phyloP scores from a whole-genome alignment of 53 echinoderm and acorn worm species.

The Holothuria scabra region DNA sequence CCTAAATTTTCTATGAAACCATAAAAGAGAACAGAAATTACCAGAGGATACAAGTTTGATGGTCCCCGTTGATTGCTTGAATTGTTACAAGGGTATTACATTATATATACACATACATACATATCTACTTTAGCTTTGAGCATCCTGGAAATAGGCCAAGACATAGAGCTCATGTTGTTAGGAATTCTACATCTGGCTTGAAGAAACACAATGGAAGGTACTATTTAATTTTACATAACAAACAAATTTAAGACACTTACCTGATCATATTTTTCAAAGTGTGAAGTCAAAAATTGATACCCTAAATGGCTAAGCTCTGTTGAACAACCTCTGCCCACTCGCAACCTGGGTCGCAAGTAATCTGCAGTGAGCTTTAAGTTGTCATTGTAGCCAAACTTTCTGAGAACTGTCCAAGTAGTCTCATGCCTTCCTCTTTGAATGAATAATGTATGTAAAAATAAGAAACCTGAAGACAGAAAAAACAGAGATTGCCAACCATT shows the following conservation, averaged over 20 bases:
- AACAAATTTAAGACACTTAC: slow-evolving; percentile 43
- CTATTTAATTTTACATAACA: too few species aligned
- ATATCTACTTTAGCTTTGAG: too few species aligned
- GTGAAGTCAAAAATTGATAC: slow-evolving; percentile 92
- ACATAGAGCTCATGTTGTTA: too few species aligned
- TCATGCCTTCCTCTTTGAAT: slow-evolving; percentile 97
- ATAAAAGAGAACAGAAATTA: too few species aligned
- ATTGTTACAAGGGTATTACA: too few species aligned
- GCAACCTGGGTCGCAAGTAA: slow-evolving; percentile 89
- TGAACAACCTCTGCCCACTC: slow-evolving; percentile 91
- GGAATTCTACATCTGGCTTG: not conserved
- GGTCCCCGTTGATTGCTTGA: too few species aligned
- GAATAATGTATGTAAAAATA: slow-evolving; percentile 96
- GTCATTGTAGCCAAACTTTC: slow-evolving; percentile 98
- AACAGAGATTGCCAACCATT: too few species aligned
- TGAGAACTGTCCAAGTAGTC: slow-evolving; percentile 98
- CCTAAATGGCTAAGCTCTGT: slow-evolving; percentile 96
- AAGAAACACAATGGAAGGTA: not conserved
- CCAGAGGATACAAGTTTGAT: too few species aligned
- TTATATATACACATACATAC: too few species aligned
- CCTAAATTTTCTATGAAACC: too few species aligned
- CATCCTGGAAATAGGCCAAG: too few species aligned
- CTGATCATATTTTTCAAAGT: slow-evolving; percentile 99
- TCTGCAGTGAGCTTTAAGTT: slow-evolving; percentile 88
- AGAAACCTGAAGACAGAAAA: slow-evolving; percentile 69